phyloP scores from a whole-genome alignment of 2,797 vertebrate genomes.

The Emydoidea blandingii region DNA sequence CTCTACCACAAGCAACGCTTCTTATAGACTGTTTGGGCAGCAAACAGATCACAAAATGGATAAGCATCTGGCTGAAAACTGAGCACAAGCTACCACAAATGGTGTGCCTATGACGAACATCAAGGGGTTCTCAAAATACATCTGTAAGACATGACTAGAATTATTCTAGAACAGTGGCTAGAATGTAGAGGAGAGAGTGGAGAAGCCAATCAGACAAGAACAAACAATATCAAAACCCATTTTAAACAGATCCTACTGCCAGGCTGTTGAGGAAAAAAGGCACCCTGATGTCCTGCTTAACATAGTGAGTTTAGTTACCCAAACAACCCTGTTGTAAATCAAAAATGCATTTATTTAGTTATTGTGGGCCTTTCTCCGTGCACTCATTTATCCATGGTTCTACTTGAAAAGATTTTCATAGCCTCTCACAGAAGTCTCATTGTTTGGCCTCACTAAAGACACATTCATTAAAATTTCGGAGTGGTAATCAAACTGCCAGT shows the following conservation, averaged over 20 bases:
- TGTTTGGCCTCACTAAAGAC: background rate
- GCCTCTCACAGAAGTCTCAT: fast-evolving
- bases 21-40: background rate
- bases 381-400: background rate
- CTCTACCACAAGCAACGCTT: background rate
- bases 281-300: background rate
- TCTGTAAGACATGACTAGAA: background rate
- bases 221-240: background rate
- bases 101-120: background rate
- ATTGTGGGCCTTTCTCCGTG: background rate
- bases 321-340: background rate
- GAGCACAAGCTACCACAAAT: background rate
- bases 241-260: background rate
- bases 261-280: background rate
- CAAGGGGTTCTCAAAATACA: background rate
- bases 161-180: background rate
- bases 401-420: background rate
- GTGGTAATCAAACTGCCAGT: background rate
- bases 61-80: slow-evolving; percentile 44
- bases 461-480: background rate
- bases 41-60: background rate
- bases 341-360: background rate
- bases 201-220: background rate
- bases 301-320: background rate
- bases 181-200: background rate